phyloP scores from a whole-genome alignment of 92 coral and sea anemone species.

The Umimayanthus kanabou region DNA sequence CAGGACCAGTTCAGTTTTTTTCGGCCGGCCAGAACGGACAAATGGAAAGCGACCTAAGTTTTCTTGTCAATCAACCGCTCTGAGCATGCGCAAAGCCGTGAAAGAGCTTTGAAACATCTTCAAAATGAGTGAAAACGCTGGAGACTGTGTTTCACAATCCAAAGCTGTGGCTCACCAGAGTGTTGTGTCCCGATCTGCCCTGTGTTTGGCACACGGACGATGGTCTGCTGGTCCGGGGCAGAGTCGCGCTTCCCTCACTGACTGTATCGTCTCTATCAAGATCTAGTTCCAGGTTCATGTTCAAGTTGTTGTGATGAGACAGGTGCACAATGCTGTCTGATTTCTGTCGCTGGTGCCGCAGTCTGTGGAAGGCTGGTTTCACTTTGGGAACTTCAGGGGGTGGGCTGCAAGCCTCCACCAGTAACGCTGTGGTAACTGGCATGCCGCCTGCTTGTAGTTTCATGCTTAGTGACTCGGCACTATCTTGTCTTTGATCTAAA shows the following conservation, averaged over 20 bases:
- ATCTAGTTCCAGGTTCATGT: conserved; percentile 58
- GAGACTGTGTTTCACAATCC: no score
- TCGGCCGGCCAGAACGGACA: no score
- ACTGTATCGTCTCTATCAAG: conserved; percentile 44
- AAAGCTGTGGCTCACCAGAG: conserved; percentile 57
- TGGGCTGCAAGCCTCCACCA: conserved; percentile 93
- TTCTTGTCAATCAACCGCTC: no score
- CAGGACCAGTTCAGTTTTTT: no score
- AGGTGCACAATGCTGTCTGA: conserved; percentile 78
- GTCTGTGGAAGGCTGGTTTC: conserved; percentile 12
- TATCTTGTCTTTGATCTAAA: conserved; percentile 58
- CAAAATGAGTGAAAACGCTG: no score
- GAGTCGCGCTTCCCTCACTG: conserved; percentile 55
- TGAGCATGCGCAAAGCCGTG: no score
- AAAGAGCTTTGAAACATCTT: no score
- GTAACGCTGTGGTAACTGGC: conserved; percentile 87
- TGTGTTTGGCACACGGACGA: conserved; percentile 71
- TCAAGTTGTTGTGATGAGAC: conserved; percentile 63
- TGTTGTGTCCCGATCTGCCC: conserved; percentile 75
- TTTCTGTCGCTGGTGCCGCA: conserved; percentile 74
- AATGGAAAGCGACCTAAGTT: no score
- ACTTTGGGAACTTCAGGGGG: conserved; percentile 44
- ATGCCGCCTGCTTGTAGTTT: conserved; percentile 93
- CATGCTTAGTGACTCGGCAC: conserved; percentile 76
- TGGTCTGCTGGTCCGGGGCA: conserved; percentile 81